Percentiles rank a stretch among this genome's conserved stretches.
These are phyloP conservation scores for Ceratotherium simum DNA, from an alignment of 2,113 vertebrate species.

Conservation along the genomic window DNA sequence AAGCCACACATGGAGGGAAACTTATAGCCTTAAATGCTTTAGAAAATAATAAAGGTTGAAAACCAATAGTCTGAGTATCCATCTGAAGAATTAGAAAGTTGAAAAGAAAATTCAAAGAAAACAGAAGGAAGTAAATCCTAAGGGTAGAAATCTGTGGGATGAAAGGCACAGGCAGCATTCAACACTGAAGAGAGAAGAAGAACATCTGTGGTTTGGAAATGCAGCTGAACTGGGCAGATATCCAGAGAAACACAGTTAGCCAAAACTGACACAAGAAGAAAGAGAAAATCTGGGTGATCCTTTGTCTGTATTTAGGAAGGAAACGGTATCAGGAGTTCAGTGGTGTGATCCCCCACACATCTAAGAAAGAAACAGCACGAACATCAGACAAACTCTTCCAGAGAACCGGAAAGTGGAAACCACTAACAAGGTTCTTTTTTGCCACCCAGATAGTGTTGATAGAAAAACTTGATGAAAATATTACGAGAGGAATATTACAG, in stretches of 20 bases:
- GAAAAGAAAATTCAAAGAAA: too few relatives aligned
- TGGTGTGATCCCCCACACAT: accelerated
- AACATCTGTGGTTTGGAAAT: too few relatives aligned
- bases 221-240: too few relatives aligned
- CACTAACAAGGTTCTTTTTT: not conserved
- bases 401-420: not conserved
- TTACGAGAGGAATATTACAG: not conserved
- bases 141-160: not conserved
- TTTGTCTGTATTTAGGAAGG: not conserved
- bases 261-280: not conserved
- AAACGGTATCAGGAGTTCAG: not conserved
- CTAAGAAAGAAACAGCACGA: not conserved
- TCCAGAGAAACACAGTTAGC: not conserved
- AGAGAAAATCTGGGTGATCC: not conserved
- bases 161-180: not conserved
- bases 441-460: not conserved
- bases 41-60: not conserved
- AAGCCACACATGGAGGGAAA: not conserved
- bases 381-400: not conserved
- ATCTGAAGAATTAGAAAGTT: not conserved
- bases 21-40: not conserved
- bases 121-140: too few relatives aligned
- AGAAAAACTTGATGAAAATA: not conserved
- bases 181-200: not conserved
- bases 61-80: not conserved